Base-by-base conservation (phyloP, 2,888 invertebrate genomes). In the Escarpia spicata region DNA sequence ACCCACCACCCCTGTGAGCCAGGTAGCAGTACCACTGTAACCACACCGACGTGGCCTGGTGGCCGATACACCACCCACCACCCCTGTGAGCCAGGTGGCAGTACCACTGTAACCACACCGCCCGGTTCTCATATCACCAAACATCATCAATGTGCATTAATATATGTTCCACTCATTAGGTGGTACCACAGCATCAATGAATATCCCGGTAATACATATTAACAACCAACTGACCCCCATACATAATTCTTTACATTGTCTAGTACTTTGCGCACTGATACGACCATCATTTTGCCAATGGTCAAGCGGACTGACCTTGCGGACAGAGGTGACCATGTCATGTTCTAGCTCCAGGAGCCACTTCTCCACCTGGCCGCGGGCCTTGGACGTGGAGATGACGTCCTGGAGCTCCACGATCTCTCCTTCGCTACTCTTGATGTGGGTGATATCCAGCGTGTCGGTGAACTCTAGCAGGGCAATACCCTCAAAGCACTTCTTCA, bases 281-380 rank as follows among this genome's bases (percentile, higher is more conserved):
- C 75, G 4, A 75, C 26, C 6, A 75, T 26, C 19, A 4, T 4
- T 19, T 91, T 2, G 26, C 91, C 31, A 44, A 3, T n/a, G 31
- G 91, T 91, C 43, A 44, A 31, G 75, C 90, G 43, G 96, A 19
- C 98, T 92, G 93, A 97, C 97, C 96, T 97, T 97, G 95, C 98
- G 98, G 0, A 99, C 97, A n/a, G 99, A 99, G 94, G 97, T 97
- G 95, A 98, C 98, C 99, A 99, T 99, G 93, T 98, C 97, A 15
- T 96, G 96, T 96, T 99, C 99, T 91, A 99, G 97, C 95, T 99
- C 98, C 12, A 98, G 96, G 92, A 99, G 97, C 99, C 99, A 99
- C 97, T 98, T 99, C 96, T 99, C 99, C 0, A 99, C 99, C 97
- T 99, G 99, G 92, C 99, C 99, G 94, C 98, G 97, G 0, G 99